phyloP scores from a whole-genome alignment of 2,113 vertebrate species.

The Elgaria multicarinata region DNA sequence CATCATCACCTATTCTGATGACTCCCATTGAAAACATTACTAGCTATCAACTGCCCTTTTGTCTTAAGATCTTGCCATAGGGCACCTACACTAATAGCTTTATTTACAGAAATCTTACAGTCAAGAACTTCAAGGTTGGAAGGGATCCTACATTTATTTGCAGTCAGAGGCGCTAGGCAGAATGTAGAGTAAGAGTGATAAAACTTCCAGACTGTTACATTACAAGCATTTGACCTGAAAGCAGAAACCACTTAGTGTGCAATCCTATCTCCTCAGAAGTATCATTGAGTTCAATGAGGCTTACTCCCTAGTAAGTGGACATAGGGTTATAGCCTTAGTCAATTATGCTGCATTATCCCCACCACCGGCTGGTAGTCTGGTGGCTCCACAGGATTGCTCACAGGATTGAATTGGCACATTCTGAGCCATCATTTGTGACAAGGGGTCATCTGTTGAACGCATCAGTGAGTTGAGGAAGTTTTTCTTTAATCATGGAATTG shows the following conservation, averaged over 20 bases:
- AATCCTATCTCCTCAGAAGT: no score
- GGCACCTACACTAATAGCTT: no score
- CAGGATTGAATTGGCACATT: neutral
- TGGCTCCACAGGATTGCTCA: neutral
- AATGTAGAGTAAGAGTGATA: no score
- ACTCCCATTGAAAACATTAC: no score
- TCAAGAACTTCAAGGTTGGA: no score
- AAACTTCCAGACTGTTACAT: neutral
- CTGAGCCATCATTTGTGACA: neutral
- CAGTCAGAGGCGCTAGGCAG: no score
- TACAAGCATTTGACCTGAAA: neutral
- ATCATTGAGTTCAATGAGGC: no score
- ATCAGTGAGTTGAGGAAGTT: neutral
- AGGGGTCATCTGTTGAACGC: neutral
- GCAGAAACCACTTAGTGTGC: neutral
- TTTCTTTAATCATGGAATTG: neutral
- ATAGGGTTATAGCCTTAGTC: neutral
- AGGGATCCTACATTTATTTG: no score
- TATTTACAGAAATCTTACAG: no score
- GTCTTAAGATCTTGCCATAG: no score
- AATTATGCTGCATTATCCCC: neutral
- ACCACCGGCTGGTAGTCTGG: neutral
- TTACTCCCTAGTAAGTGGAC: neutral
- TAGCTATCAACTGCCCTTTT: no score
- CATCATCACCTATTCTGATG: no score